phyloP scores from a whole-genome alignment of 2,888 invertebrate species.

The Pseudococcus viburni region DNA sequence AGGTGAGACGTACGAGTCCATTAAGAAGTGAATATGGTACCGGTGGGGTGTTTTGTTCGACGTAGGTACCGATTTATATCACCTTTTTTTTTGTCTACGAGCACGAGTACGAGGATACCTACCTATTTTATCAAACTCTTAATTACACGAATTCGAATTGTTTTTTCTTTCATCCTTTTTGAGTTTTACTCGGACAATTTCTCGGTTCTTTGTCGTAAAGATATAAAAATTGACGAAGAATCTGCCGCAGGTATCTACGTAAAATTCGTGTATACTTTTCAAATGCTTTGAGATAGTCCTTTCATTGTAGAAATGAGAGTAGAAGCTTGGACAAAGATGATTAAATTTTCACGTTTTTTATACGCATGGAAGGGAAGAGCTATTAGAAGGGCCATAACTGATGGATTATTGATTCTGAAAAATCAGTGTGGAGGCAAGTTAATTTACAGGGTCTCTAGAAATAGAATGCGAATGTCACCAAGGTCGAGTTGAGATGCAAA shows the following conservation, averaged over 20 bases:
- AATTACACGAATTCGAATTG: neutral
- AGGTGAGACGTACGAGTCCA: neutral
- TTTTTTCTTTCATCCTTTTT: neutral
- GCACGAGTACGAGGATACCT: too few species aligned
- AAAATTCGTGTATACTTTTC: neutral
- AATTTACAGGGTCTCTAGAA: too few species aligned
- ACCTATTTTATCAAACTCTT: neutral
- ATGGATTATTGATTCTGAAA: too few species aligned
- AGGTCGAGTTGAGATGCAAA: too few species aligned
- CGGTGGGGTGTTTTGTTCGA: neutral
- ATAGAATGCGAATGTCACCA: too few species aligned
- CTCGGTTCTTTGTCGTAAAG: neutral
- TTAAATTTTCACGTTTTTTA: too few species aligned
- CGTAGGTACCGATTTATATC: neutral
- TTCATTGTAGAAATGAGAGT: too few species aligned
- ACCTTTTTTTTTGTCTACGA: neutral
- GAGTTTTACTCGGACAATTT: neutral
- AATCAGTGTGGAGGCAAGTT: too few species aligned
- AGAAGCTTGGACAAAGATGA: too few species aligned
- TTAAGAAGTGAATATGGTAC: neutral
- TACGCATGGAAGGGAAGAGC: too few species aligned
- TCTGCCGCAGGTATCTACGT: neutral
- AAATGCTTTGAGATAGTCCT: neutral
- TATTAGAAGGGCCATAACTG: too few species aligned
- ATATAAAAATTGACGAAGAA: neutral